Base-by-base conservation (phyloP, 2,113 vertebrate genomes). In the Benitochromis conjunctus region DNA sequence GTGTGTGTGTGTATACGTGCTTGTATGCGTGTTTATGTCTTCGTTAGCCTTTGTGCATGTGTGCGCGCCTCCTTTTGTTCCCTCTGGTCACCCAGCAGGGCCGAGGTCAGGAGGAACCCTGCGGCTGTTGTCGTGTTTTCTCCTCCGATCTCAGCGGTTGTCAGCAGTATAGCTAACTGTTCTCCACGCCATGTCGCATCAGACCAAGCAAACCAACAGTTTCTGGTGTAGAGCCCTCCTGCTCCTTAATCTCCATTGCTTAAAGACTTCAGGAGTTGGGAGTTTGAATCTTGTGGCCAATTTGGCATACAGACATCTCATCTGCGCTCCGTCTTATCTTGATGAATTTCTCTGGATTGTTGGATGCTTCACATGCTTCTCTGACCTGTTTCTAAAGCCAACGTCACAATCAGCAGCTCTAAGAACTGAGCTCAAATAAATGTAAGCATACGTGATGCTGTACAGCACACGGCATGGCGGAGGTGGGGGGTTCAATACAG, bases 141-240 rank as follows among this genome's bases (percentile, higher is more conserved):
- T 5, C 3, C 1, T 19, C 57, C 62, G 56, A 76, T 83, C 89
- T 92, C 78, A 88, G 88, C 91, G 86, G 85, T 82, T 82, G 85
- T 94, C 86, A 88, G 90, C 89, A 82, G 55, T 85, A 82, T 13
- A 76, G 81, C 74, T 89, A 87, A 92, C 90, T 91, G 89, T 89
- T 89, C 58, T 85, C 85, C 9, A 14, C 26, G 2, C 79, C 69
- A 79, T 19, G 79, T 85, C 26, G 1, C 80, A 54, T 90, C 88
- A 87, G 90, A 90, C 85, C 77, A 85, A 64, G 54, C 78, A 84
- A 84, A 84, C 56, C 76, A 91, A 79, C 80, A 41, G n/a, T 51
- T 41, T 74, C 58, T 90, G 74, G 83, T 29, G 62, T 66, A 51
- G 21, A 54, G 57, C 16, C 43, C 18, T n/a, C 9, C 57, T 21